Evolutionary conservation across 2,797 vertebrate species (phyloP).

Genomic region (Mus spretus): DNA sequence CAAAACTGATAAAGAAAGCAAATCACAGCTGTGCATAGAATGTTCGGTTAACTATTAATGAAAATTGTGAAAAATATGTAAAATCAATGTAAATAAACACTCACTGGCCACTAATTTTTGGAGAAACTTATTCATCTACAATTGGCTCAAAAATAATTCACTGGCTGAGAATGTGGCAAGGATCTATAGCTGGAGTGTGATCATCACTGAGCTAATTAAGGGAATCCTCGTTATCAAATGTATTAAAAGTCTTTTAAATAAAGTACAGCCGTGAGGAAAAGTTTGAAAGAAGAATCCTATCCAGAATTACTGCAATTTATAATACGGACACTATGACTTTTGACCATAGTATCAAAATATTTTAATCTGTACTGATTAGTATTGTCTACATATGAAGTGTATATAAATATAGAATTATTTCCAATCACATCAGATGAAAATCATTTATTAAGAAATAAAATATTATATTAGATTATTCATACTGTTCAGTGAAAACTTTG

Average conservation of each 20-base stretch:
- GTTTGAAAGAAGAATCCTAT: neutral
- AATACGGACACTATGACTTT: neutral
- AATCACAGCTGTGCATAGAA: neutral
- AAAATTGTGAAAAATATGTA: neutral
- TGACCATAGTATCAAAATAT: neutral
- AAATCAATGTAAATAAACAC: neutral
- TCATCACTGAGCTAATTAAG: neutral
- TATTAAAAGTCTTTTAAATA: neutral
- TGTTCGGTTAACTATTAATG: neutral
- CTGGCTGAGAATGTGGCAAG: neutral
- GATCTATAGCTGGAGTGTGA: neutral
- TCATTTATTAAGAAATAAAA: neutral
- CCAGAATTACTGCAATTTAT: neutral
- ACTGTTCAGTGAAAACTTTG: neutral
- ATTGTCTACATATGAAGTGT: neutral
- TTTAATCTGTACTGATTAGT: neutral
- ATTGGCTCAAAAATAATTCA: neutral
- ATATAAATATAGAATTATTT: neutral
- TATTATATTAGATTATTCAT: neutral
- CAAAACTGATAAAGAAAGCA: neutral
- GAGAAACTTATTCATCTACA: neutral
- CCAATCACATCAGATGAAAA: neutral
- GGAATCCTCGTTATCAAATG: neutral
- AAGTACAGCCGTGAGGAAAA: neutral
- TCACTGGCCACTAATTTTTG: neutral